Percentiles rank a stretch among this genome's conserved stretches.
Conservation (phyloP, 2,113 vertebrate genomes). For the Tangachromis dhanisi region DNA sequence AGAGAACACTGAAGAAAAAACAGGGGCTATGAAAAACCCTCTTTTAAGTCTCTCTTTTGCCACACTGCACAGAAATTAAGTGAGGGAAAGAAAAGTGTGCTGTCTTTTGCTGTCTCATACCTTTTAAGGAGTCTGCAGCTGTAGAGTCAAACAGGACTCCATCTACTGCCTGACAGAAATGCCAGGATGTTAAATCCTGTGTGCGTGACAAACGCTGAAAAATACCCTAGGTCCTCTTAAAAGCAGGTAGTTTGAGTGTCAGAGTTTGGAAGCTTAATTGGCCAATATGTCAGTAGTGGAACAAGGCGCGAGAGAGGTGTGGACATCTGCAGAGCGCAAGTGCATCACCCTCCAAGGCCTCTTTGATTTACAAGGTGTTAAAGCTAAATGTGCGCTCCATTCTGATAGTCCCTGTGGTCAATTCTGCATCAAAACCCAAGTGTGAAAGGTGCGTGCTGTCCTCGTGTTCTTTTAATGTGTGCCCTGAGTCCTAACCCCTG, state of each 20-base stretch:
- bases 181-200: neutral
- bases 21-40: neutral
- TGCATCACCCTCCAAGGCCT: neutral
- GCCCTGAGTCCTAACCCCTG: neutral
- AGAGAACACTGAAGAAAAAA: constrained; percentile 20
- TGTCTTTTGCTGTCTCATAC: constrained; percentile 1
- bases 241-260: constrained; percentile 8
- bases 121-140: constrained; percentile 22
- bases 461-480: neutral
- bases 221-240: neutral
- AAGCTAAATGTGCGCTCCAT: neutral
- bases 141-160: constrained; percentile 5
- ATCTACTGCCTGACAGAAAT: neutral
- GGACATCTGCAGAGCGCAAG: constrained; percentile 9
- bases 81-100: neutral
- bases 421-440: neutral
- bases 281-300: constrained; percentile 35
- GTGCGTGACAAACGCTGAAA: neutral
- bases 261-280: constrained; percentile 55
- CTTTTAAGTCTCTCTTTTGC: neutral
- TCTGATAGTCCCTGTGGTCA: neutral
- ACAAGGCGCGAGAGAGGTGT: constrained; percentile 18
- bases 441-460: neutral
- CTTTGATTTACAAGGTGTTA: constrained; percentile 20
- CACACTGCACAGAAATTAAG: neutral